These are phyloP conservation scores for Odocoileus virginianus DNA, from an alignment of 2,113 vertebrate species.

Conservation along the genomic window DNA sequence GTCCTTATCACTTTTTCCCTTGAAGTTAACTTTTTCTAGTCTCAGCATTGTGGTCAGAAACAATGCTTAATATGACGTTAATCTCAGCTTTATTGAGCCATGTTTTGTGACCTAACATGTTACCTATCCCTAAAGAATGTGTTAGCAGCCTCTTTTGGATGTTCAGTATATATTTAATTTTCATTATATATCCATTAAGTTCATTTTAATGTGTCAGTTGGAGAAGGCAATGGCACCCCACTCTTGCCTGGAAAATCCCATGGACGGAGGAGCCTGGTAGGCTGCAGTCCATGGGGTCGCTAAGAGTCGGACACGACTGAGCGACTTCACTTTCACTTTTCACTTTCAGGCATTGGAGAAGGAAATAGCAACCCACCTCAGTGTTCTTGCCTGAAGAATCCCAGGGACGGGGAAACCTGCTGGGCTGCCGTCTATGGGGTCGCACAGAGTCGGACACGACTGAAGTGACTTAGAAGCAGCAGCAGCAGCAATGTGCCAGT, in stretches of 20 bases:
- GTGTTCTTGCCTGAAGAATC: too few relatives aligned
- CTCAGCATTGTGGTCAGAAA: background rate
- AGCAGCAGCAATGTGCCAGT: background rate
- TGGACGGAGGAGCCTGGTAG: too few relatives aligned
- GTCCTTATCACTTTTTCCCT: background rate
- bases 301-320: too few relatives aligned
- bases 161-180: background rate
- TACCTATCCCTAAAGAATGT: background rate
- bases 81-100: background rate
- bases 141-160: background rate
- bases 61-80: background rate
- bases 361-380: too few relatives aligned
- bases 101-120: background rate
- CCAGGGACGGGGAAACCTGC: too few relatives aligned
- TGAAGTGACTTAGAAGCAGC: too few relatives aligned
- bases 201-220: background rate
- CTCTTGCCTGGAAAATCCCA: too few relatives aligned
- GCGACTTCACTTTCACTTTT: too few relatives aligned
- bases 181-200: background rate
- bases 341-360: too few relatives aligned
- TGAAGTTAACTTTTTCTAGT: background rate
- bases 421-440: too few relatives aligned
- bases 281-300: too few relatives aligned
- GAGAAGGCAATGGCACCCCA: too few relatives aligned
- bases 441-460: rapidly evolving